Evolutionary conservation across 2,888 invertebrate genomes (phyloP).

Genomic region (Mesochorus sp.): DNA sequence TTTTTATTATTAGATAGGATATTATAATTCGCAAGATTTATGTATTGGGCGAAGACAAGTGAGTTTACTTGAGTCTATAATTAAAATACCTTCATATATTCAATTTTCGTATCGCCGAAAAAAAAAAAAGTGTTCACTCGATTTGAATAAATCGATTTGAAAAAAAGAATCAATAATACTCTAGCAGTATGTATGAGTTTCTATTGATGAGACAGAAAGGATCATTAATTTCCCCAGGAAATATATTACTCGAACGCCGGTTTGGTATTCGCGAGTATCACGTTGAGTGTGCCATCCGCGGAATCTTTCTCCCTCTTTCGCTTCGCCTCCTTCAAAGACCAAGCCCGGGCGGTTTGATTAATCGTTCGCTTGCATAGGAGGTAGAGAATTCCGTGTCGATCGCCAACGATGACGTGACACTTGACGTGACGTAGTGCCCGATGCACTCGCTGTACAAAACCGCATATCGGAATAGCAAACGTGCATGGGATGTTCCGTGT

Average conservation of each 20-base stretch:
- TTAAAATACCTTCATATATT: too few species aligned
- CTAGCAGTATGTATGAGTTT: neutral
- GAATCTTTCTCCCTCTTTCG: constrained; percentile 4
- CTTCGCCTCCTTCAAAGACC: constrained; percentile 1
- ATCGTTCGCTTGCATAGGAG: constrained; percentile 36
- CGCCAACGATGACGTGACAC: constrained; percentile 59
- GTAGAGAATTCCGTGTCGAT: constrained; percentile 41
- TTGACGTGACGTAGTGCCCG: constrained; percentile 55
- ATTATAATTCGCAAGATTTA: neutral
- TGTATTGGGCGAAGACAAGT: neutral
- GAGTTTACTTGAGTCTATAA: neutral
- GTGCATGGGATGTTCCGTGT: neutral
- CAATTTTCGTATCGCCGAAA: too few species aligned
- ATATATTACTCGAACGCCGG: constrained; percentile 54
- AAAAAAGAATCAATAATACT: constrained; percentile 26
- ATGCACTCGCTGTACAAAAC: constrained; percentile 22
- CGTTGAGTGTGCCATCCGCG: constrained; percentile 37
- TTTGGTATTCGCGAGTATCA: constrained; percentile 52
- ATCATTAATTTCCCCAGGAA: constrained; percentile 56
- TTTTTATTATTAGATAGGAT: neutral
- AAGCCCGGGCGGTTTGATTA: constrained; percentile 44
- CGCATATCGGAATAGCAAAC: constrained; percentile 30
- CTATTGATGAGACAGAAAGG: constrained; percentile 21
- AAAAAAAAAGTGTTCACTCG: neutral
- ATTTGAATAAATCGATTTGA: neutral